These are phyloP conservation scores for Bagarius yarrelli DNA, from an alignment of 2,113 vertebrate genomes.

Conservation along the genomic window DNA sequence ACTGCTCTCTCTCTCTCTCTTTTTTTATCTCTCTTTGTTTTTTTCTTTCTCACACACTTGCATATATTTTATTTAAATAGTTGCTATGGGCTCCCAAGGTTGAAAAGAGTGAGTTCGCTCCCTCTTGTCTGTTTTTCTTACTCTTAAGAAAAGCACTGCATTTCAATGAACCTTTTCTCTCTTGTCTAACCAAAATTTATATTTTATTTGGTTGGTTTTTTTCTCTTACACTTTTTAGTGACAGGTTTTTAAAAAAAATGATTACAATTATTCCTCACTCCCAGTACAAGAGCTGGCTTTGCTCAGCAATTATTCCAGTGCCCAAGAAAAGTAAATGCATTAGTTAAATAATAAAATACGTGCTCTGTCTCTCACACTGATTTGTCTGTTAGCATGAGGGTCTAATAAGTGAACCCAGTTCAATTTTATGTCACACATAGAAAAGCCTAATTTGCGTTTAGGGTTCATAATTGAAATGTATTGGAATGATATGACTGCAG, in stretches of 20 bases:
- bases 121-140: constrained; percentile 47
- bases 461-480: constrained; percentile 1
- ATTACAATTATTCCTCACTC: constrained; percentile 3
- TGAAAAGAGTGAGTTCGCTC: constrained; percentile 49
- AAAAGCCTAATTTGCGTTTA: constrained; percentile 1
- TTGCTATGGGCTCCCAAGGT: constrained; percentile 65
- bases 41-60: not conserved
- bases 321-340: not conserved
- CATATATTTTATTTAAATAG: constrained; percentile 55
- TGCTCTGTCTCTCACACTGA: not conserved
- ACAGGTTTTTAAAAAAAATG: constrained; percentile 34
- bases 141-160: constrained; percentile 43
- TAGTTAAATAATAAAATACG: not conserved
- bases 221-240: constrained; percentile 19
- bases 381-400: not conserved
- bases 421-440: not conserved
- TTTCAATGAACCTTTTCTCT: constrained; percentile 8
- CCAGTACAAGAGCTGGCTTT: not conserved
- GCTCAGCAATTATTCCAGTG: not conserved
- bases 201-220: constrained; percentile 32
- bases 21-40: not conserved
- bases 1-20: constrained; percentile 3
- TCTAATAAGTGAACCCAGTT: constrained; percentile 7
- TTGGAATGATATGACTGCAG: not conserved
- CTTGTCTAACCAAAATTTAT: constrained; percentile 26